A percentile compares a stretch with the other conserved stretches of the same genome.
phyloP scores from a whole-genome alignment of 2,113 vertebrate genomes.

The Phalacrocorax pelagicus region DNA sequence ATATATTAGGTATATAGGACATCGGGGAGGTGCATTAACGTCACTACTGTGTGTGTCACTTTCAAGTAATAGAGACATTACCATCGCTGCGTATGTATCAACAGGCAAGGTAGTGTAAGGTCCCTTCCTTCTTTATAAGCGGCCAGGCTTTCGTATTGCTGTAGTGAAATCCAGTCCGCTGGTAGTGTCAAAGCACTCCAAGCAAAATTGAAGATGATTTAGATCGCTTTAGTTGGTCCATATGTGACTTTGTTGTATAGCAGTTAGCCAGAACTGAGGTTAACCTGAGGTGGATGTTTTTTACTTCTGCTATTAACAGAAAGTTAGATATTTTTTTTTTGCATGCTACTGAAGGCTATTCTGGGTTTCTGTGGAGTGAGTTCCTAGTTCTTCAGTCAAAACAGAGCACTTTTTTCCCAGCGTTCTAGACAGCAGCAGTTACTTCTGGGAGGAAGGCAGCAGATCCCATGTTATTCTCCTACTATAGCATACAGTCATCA shows the following conservation, averaged over 20 bases:
- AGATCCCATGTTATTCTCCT: neutral
- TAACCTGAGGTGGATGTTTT: neutral
- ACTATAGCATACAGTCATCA: neutral
- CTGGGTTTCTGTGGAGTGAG: neutral
- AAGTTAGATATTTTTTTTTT: neutral
- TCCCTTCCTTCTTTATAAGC: neutral
- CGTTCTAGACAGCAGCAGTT: neutral
- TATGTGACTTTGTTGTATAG: neutral
- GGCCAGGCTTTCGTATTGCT: neutral
- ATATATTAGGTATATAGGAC: neutral
- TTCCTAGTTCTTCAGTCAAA: neutral
- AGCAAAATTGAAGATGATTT: neutral
- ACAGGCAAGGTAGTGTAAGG: neutral
- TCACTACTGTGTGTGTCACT: neutral
- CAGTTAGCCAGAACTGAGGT: neutral
- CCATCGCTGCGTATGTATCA: neutral
- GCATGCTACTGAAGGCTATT: neutral
- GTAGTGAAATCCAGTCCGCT: neutral
- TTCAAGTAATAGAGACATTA: neutral
- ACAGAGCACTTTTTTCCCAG: neutral
- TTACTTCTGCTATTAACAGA: neutral
- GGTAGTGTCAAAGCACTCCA: too few relatives aligned
- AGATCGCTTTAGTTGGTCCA: neutral
- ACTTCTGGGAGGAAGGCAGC: neutral
- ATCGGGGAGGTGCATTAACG: neutral